Conservation (phyloP, 2,888 invertebrate genomes). For the Lasioglossum lativentre region DNA sequence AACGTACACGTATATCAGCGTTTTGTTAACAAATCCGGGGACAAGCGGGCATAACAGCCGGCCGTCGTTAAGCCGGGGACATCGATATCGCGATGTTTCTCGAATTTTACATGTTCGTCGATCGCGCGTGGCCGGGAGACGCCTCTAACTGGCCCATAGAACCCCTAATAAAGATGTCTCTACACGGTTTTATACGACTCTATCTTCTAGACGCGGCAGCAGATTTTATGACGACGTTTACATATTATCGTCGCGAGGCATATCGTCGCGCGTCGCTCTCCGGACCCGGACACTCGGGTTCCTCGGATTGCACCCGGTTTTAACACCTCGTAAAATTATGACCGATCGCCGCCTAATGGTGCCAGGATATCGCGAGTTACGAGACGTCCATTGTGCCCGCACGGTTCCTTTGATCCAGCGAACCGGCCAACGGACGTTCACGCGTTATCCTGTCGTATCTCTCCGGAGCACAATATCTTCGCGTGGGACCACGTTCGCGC, state of each 20-base stretch:
- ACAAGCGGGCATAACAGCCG: constrained; percentile 24
- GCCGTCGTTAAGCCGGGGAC: constrained; percentile 55
- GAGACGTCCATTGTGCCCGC: constrained; percentile 58
- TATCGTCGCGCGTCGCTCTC: constrained; percentile 39
- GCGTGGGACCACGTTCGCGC: constrained; percentile 31
- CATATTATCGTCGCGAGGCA: constrained; percentile 67
- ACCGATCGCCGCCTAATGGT: constrained; percentile 69
- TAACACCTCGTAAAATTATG: constrained; percentile 78
- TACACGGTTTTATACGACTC: constrained; percentile 70
- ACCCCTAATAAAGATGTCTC: constrained; percentile 74
- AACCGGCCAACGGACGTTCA: constrained; percentile 53
- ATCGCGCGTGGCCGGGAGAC: constrained; percentile 31
- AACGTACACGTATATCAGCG: constrained; percentile 28
- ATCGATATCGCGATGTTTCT: constrained; percentile 48
- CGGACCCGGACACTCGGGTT: constrained; percentile 38
- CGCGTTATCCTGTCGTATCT: constrained; percentile 37
- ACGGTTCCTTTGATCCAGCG: constrained; percentile 60
- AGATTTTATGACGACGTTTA: constrained; percentile 74
- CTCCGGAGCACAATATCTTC: constrained; percentile 20
- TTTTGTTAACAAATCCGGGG: constrained; percentile 54
- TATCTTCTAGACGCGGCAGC: constrained; percentile 60
- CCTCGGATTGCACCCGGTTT: constrained; percentile 73
- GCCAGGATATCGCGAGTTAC: constrained; percentile 63
- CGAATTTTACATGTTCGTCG: constrained; percentile 59
- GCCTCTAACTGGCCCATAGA: constrained; percentile 64